Evolutionary conservation across 1,140 invertebrate genomes (phyloP).

Genomic region (Carcinoscorpius rotundicauda): DNA sequence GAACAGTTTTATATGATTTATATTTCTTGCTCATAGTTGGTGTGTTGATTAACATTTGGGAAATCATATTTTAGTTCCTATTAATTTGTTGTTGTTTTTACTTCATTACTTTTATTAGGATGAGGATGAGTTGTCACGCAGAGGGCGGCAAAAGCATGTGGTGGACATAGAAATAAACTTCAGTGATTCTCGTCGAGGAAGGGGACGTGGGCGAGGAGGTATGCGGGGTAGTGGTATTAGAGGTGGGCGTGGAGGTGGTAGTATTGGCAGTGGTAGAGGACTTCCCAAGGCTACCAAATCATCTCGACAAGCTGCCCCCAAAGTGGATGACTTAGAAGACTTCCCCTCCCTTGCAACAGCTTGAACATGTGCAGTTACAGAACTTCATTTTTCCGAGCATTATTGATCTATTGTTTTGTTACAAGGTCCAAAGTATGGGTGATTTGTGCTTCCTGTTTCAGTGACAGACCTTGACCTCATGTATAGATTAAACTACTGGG

Average conservation of each 20-base stretch:
- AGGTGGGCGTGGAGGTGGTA: slow-evolving; percentile 23
- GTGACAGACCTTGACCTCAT: no score
- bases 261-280: slow-evolving; percentile 20
- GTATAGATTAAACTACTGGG: no score
- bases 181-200: slow-evolving; percentile 59
- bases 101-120: slow-evolving; percentile 25
- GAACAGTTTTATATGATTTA: no score
- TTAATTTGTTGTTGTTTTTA: neutral
- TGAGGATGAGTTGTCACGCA: slow-evolving; percentile 58
- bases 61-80: no score
- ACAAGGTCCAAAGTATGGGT: no score
- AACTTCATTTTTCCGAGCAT: no score
- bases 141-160: slow-evolving; percentile 71
- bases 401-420: no score
- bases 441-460: no score
- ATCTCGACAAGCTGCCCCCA: slow-evolving; percentile 56
- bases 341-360: slow-evolving; percentile 68
- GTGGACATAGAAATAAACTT: slow-evolving; percentile 83
- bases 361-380: slow-evolving; percentile 7
- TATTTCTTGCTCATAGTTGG: no score
- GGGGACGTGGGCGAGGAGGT: slow-evolving; percentile 27
- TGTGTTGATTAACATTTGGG: no score
- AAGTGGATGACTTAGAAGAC: slow-evolving; percentile 88
- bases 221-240: slow-evolving; percentile 24
- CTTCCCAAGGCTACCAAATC: slow-evolving; percentile 11